Base-by-base conservation (phyloP, 2,113 vertebrate genomes). In the Hypanus sabinus region DNA sequence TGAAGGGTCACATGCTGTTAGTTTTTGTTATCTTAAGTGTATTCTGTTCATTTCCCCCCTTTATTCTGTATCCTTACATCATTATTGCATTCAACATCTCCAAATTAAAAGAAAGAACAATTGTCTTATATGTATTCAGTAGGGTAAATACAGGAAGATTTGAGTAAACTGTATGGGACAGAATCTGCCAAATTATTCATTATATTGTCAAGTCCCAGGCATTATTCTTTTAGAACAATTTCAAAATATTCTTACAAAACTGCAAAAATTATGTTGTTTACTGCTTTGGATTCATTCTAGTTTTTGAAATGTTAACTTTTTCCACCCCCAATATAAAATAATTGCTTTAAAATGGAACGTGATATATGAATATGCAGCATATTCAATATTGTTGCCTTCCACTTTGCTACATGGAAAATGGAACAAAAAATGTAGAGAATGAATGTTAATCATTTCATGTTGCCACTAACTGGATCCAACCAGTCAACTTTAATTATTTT, bases 191-290 rank as follows among this genome's bases (percentile, higher is more conserved):
- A 33, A 90, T 65, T 62, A 65, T 90, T 65, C 60, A 65, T 65
- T 14, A 14, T 65, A 65, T 33, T 33, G n/a, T 33, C 85, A 68
- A 20, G 60, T 20, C 22, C 60, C 60, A 33, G 6, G 60, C 3
- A 90, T 90, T n/a, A 90, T 62, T 65, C 11, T 57, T 87, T 87
- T 87, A 57, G 83, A 87, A 87, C 27, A 87, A 33, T 65, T 55
- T 60, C 83, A 87, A 60, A 87, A 57, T 3, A 57, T 24, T 62
- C 55, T 5, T 62, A 7, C 57, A 57, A 76, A 60, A 14, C 30
- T 27, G 24, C 24, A 88, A 9, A 18, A 65, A 65, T 62, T 6
- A 90, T 68, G 85, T 18, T n/a, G 33, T 12, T 55, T 65, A n/a
- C 85, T 68, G n/a, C 33, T 65, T 83, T 20, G 60, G 57, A 88